Base-by-base conservation (phyloP, 2,113 vertebrate genomes). In the Etheostoma cragini region DNA sequence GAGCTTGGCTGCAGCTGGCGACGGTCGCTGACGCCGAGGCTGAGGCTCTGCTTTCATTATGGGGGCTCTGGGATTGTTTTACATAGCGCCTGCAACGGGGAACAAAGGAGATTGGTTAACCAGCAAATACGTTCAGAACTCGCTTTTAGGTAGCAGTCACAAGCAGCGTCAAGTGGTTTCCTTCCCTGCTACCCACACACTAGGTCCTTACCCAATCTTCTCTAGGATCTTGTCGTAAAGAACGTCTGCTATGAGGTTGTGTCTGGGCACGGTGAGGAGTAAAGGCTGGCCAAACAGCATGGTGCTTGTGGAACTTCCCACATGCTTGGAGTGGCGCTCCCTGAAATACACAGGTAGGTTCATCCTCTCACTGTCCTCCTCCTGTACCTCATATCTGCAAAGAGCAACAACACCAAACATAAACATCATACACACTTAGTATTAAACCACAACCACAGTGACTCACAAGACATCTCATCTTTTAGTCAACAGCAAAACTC, bases 221-320 rank as follows among this genome's bases (percentile, higher is more conserved):
- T 97, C 95, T 73, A 97, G 93, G 87, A 99, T 93, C 45, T 95
- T 95, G 30, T 93, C 88, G 80, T 98, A 98, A 70, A 99, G 93
- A 54, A 95, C 89, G 21, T 97, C 96, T 42, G 96, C 93, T 1
- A 95, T 95, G 35, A 98, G 96, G 90, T 96, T 97, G 58, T 97
- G 96, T 73, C 95, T 96, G 26, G 95, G 95, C 81, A 98, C 95
- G 8, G 96, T 97, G 90, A 99, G 93, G 50, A 99, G 86, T 6
- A 99, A 94, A 5, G 98, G 98, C 81, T 98, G 97, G n/a, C 98
- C 98, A 67, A 97, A 99, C 0, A 98, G 94, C 80, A 97, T 75
- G 1, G 96, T 96, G 88, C 96, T 96, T 0, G 95, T 79, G 52
- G 97, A 95, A 64, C 89, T 93, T 83, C 94, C 96, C 0, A 95